These are phyloP conservation scores for Ceratoteleas bidentatus DNA, from an alignment of 1,140 invertebrate species.

Conservation along the genomic window DNA sequence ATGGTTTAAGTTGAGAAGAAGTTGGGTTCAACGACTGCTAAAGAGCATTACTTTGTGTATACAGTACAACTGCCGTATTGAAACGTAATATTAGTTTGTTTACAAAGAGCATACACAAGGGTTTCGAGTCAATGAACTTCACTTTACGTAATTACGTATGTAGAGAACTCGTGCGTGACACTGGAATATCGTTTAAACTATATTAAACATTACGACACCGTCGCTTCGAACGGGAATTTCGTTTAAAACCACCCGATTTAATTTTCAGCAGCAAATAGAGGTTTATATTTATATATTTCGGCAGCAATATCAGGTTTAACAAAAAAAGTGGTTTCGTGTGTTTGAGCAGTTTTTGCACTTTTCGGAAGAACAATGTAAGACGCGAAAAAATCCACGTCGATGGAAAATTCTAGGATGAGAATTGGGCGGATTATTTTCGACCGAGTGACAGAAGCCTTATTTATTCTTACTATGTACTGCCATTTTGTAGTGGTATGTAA, in stretches of 20 bases:
- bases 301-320: too few species aligned
- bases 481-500: constrained; percentile 25
- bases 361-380: too few species aligned
- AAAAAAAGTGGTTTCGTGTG: too few species aligned
- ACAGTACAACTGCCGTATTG: too few species aligned
- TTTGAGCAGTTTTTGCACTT: too few species aligned
- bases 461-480: constrained; percentile 13
- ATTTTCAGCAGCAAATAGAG: neutral
- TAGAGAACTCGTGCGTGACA: constrained; percentile 35
- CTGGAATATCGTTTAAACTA: constrained; percentile 38
- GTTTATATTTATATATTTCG: too few species aligned
- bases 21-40: too few species aligned
- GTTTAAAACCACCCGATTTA: neutral
- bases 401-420: too few species aligned
- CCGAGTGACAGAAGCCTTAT: neutral
- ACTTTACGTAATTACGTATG: constrained; percentile 29
- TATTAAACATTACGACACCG: constrained; percentile 29
- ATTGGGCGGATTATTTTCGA: neutral
- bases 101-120: constrained; percentile 22
- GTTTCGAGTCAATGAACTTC: constrained; percentile 41
- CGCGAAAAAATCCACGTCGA: too few species aligned
- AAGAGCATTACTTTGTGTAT: too few species aligned
- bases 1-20: too few species aligned
- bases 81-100: constrained; percentile 12
- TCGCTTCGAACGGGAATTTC: constrained; percentile 8